phyloP scores from a whole-genome alignment of 1,140 invertebrate species.

The Trinorchestia longiramus region DNA sequence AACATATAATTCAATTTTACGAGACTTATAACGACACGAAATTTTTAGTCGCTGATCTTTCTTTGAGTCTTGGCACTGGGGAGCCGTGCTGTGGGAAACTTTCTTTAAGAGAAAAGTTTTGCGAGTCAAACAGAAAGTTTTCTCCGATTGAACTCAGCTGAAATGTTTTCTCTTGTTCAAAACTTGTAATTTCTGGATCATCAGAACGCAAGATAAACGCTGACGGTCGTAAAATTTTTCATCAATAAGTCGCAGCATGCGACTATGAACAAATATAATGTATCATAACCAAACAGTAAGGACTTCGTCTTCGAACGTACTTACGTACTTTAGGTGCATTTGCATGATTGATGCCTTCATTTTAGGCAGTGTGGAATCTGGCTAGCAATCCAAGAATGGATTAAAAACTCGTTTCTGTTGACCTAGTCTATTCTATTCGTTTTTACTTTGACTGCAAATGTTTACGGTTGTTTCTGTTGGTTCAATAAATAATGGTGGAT shows the following conservation, averaged over 20 bases:
- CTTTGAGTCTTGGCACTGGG: not conserved
- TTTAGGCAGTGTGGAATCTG: too few species aligned
- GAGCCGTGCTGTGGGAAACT: not conserved
- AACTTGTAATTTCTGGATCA: not conserved
- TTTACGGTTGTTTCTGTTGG: too few species aligned
- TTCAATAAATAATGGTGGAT: too few species aligned
- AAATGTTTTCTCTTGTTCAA: not conserved
- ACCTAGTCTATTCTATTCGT: too few species aligned
- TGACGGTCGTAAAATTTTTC: not conserved
- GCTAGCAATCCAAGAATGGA: too few species aligned
- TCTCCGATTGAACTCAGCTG: not conserved
- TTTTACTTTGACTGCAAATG: too few species aligned
- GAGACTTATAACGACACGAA: slow-evolving; percentile 7
- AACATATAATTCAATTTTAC: slow-evolving; percentile 1
- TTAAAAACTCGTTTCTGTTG: too few species aligned
- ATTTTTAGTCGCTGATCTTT: slow-evolving; percentile 1
- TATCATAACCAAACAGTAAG: not conserved
- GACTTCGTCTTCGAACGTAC: not conserved
- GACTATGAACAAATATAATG: not conserved
- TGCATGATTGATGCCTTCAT: too few species aligned
- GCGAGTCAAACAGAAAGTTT: not conserved
- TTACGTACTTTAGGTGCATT: too few species aligned
- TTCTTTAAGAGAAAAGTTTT: not conserved
- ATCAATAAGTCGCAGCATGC: not conserved
- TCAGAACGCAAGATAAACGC: not conserved